Percentiles rank a stretch among this genome's conserved stretches.
Evolutionary conservation across 92 coral and sea anemone genomes (phyloP).

Genomic region (Zoanthus sociatus): DNA sequence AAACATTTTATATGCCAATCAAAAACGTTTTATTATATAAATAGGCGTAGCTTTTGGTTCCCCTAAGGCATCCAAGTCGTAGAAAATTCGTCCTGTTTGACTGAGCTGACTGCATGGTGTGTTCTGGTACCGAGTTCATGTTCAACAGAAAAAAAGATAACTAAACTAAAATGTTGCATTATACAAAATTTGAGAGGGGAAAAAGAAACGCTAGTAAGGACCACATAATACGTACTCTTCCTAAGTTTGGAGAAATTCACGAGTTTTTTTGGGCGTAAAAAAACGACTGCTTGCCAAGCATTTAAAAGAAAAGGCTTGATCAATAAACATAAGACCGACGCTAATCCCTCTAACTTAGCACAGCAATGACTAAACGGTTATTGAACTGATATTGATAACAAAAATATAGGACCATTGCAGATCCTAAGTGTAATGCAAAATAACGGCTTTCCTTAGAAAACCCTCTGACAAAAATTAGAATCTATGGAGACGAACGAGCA

Average conservation of each 20-base stretch:
- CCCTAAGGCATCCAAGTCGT: slow-evolving; percentile 19
- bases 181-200: neutral
- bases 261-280: neutral
- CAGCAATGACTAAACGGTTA: neutral
- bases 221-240: neutral
- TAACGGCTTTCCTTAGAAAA: neutral
- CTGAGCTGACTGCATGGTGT: neutral
- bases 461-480: neutral
- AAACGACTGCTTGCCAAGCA: neutral
- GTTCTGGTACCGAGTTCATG: neutral
- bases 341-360: slow-evolving; percentile 25
- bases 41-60: slow-evolving; percentile 11
- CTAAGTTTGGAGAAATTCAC: neutral
- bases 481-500: slow-evolving; percentile 31
- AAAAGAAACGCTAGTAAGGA: neutral
- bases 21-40: neutral
- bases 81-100: neutral
- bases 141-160: no score
- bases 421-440: neutral
- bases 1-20: neutral
- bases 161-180: neutral
- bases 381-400: slow-evolving; percentile 18
- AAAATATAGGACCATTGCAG: neutral
- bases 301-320: neutral
- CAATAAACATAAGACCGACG: neutral